Evolutionary conservation across 1,140 invertebrate genomes (phyloP), one percentile per base, ranked within the genome.

Genomic region (Drosophila nannoptera): DNA sequence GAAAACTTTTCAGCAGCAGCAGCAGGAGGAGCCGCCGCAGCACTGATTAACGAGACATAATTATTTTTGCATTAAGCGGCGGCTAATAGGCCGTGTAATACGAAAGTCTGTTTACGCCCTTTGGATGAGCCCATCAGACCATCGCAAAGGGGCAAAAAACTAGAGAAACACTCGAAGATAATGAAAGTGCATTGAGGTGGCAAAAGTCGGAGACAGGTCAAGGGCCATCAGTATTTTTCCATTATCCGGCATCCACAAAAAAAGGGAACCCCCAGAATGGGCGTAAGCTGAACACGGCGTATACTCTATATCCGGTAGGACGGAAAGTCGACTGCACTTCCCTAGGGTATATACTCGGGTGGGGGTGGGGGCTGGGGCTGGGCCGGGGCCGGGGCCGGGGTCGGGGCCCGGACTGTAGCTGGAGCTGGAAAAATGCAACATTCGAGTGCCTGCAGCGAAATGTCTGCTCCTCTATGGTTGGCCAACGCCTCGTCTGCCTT

Each of bases 101-200:
- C 76, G 43, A 42, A 55, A 75, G 73, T 42, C 72, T 43, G 40
- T 43, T 73, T 46, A 43, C 48, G 36, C 49, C 42, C 55, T 46
- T 22, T 62, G 70, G 84, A 84, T 84, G 80, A 83, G 78, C 73
- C 64, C 76, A 78, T 67, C 80, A 83, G 80, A 77, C 80, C 29
- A 36, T 59, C 38, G 31, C 68, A 72, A 50, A 52, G 22, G 7
- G 11, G 11, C 7, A 33, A 42, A 60, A 72, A 48, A 56, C 3
- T 22, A 11, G 12, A 14, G 7, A 36, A 45, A 45, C 80, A 83
- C 81, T 86, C 73, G 58, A 84, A 81, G 77, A 84, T 84, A 84
- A 84, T 84, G 81, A 84, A 84, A 84, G 71, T 81, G 81, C 81
- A 84, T 77, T 84, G 62, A 86, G 67, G 77, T 82, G 77, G 70